Evolutionary conservation across 1,140 invertebrate genomes (phyloP).

Genomic region (Scylla paramamosain): DNA sequence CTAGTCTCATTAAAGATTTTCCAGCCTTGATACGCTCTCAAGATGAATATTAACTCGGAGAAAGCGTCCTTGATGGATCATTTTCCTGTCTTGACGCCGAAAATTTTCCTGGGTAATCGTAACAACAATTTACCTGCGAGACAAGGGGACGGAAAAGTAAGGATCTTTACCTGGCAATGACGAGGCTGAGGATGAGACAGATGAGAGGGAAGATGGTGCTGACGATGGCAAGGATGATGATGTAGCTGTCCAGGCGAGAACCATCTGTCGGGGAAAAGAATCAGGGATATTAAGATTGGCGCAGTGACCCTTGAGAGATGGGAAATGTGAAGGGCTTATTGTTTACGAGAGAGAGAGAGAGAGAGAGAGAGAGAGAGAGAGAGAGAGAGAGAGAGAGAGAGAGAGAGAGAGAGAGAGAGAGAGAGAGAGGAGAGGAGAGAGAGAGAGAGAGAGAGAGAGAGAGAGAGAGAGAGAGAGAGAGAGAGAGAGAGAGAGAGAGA

Average conservation of each 20-base stretch:
- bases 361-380: background rate
- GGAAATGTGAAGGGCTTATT: background rate
- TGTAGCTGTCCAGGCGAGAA: conserved; percentile 54
- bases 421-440: background rate
- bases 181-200: conserved; percentile 62
- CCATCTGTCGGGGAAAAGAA: conserved; percentile 35
- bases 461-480: background rate
- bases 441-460: conserved; percentile 14
- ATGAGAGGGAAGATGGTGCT: conserved; percentile 63
- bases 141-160: background rate
- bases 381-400: background rate
- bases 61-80: background rate
- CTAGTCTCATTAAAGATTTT: background rate
- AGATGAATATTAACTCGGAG: background rate
- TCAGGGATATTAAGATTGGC: background rate
- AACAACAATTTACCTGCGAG: background rate
- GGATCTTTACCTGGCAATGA: conserved; percentile 56
- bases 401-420: background rate
- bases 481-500: conserved; percentile 31
- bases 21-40: background rate
- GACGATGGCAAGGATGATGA: conserved; percentile 65
- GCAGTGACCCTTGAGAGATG: background rate
- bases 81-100: background rate
- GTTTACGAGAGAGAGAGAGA: background rate
- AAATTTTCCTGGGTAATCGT: background rate